phyloP scores from a whole-genome alignment of 2,797 vertebrate genomes.

The Calcarius lapponicus region DNA sequence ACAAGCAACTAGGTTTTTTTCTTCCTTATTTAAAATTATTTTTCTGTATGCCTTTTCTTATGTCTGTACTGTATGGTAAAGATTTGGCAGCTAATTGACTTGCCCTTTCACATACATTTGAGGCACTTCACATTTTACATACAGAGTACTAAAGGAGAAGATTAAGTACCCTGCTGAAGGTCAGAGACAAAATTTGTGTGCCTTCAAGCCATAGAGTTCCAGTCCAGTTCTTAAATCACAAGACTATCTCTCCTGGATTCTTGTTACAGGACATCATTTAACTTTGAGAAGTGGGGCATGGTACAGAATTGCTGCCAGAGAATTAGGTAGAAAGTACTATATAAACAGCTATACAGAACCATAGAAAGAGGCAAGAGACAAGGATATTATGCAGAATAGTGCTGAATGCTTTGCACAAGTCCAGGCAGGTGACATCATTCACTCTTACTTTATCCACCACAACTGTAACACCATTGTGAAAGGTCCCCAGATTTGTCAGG shows the following conservation, averaged over 20 bases:
- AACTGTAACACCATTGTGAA: neutral
- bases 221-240: slow-evolving; percentile 27
- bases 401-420: neutral
- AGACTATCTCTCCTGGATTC: neutral
- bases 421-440: neutral
- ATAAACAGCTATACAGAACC: neutral
- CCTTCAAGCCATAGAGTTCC: neutral
- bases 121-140: neutral
- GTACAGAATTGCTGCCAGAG: neutral
- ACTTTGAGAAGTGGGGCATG: neutral
- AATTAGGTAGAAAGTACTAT: neutral
- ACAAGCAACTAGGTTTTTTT: neutral
- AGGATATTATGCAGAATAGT: neutral
- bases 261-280: neutral
- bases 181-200: neutral
- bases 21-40: neutral
- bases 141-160: neutral
- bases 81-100: neutral
- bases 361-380: neutral
- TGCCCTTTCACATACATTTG: neutral
- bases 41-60: neutral
- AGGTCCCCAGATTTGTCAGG: neutral
- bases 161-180: neutral
- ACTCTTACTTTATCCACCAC: neutral
- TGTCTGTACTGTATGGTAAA: too few relatives aligned